Conservation (phyloP, 2,888 invertebrate species). For the Lamproptera curius region DNA sequence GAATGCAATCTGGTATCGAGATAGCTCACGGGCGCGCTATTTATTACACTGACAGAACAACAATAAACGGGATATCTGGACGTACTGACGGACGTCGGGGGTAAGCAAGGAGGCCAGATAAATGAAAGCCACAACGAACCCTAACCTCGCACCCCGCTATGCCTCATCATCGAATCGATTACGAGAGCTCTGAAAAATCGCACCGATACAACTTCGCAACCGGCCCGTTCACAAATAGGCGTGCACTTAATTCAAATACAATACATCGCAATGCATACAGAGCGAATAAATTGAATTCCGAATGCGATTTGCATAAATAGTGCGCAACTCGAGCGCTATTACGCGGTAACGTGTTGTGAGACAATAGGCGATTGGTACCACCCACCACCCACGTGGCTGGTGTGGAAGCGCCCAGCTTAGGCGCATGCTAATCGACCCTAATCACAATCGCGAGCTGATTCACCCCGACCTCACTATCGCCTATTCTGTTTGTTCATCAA, state of each 20-base stretch:
- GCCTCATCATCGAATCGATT: slow-evolving; percentile 17
- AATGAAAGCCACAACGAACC: slow-evolving; percentile 57
- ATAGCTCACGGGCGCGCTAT: slow-evolving; percentile 55
- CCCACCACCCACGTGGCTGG: slow-evolving; percentile 71
- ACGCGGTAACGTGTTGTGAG: slow-evolving; percentile 70
- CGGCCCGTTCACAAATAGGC: slow-evolving; percentile 18
- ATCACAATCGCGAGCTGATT: slow-evolving; percentile 75
- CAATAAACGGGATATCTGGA: slow-evolving; percentile 65
- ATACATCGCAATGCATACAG: slow-evolving; percentile 27
- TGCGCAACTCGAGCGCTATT: slow-evolving; percentile 68
- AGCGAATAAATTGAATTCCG: slow-evolving; percentile 73
- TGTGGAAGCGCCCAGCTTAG: slow-evolving; percentile 46
- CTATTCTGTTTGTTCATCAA: slow-evolving; percentile 72
- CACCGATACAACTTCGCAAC: too few species aligned
- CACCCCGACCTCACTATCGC: slow-evolving; percentile 59
- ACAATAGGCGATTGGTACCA: slow-evolving; percentile 53
- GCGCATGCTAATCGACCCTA: slow-evolving; percentile 73
- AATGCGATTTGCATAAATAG: slow-evolving; percentile 71
- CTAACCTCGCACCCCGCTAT: slow-evolving; percentile 42
- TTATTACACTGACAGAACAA: slow-evolving; percentile 64
- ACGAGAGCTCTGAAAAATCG: slow-evolving; percentile 7
- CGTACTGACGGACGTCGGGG: slow-evolving; percentile 32
- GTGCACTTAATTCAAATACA: slow-evolving; percentile 13
- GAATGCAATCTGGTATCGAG: slow-evolving; percentile 51
- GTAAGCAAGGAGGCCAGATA: slow-evolving; percentile 45